Evolutionary conservation across 2,113 vertebrate genomes (phyloP).

Genomic region (Corydoras sp.): DNA sequence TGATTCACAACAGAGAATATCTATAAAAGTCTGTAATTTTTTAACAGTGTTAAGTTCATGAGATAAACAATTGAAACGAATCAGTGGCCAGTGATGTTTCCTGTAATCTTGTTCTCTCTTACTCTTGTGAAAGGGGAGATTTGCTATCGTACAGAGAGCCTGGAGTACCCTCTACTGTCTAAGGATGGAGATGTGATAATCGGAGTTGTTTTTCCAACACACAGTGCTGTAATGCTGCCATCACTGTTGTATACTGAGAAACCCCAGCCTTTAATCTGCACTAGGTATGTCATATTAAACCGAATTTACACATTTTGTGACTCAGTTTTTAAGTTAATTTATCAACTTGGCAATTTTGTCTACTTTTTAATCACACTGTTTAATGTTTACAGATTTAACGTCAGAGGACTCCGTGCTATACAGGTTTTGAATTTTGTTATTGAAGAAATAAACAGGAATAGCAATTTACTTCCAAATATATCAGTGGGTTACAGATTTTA

Average conservation of each 20-base stretch:
- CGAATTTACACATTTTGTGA: too few relatives aligned
- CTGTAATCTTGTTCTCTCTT: neutral
- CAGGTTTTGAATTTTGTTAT: slow-evolving; percentile 71
- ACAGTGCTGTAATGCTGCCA: slow-evolving; percentile 54
- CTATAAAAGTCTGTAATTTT: too few relatives aligned
- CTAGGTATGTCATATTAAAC: slow-evolving; percentile 52
- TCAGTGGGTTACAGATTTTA: slow-evolving; percentile 67
- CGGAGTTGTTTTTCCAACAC: slow-evolving; percentile 64
- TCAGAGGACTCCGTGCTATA: slow-evolving; percentile 66
- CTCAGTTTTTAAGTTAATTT: neutral
- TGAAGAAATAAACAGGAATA: slow-evolving; percentile 65
- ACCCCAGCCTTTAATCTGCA: slow-evolving; percentile 54
- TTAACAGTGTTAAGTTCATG: too few relatives aligned
- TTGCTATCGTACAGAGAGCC: slow-evolving; percentile 54
- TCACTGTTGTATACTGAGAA: slow-evolving; percentile 51
- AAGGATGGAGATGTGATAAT: slow-evolving; percentile 60
- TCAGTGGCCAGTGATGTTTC: neutral
- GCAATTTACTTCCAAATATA: slow-evolving; percentile 58
- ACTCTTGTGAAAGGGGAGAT: slow-evolving; percentile 15
- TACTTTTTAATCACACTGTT: neutral
- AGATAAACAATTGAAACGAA: too few relatives aligned
- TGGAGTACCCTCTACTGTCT: slow-evolving; percentile 55
- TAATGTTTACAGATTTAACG: slow-evolving; percentile 54
- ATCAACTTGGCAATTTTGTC: neutral
- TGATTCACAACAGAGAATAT: neutral